Evolutionary conservation across 2,113 vertebrate genomes (phyloP), one percentile per base, ranked within the genome.

Genomic region (Erythrocercus mccallii): DNA sequence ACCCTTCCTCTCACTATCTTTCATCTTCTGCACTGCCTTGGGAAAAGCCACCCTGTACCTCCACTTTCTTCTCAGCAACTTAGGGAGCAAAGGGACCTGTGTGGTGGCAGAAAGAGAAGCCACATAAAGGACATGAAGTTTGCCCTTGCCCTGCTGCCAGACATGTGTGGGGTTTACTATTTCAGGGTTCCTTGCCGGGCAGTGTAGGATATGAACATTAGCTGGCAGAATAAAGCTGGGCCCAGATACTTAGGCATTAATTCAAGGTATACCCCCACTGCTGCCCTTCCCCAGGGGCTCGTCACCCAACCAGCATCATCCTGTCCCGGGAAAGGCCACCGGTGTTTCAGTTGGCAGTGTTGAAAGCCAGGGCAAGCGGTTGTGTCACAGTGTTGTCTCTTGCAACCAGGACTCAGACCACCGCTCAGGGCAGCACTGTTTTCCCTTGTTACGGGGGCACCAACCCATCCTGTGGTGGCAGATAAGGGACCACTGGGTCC

Each of bases 101-200:
- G 9, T 56, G 68, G 23, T 58, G 21, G 51, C 5, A 1, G 68
- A 88, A 86, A 27, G 51, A 69, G 73, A 89, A 48, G 74, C 28
- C 38, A 61, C 40, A 77, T 84, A 72, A 81, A 84, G 54, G 33
- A 65, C 8, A 0, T 48, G 17, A 76, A 48, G 47, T 58, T 92
- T 96, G 71, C 42, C 54, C 68, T 95, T 78, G 50, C 31, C 30
- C 42, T 45, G 76, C 51, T 96, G 44, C 62, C 20, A 50, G 40
- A 51, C 37, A 37, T 1, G 0, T 30, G 30, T 57, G 22, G 38
- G 10, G n/a, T 54, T 93, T 89, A 54, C 28, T 81, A 0, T 92
- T 88, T 88, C 62, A 83, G 12, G 7, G 14, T 64, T 91, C 16
- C 19, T 50, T 11, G 35, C 37, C 0, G 0, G 13, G 12, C 0